Evolutionary conservation across 1,140 invertebrate species (phyloP).

Genomic region (Eueides isabella): DNA sequence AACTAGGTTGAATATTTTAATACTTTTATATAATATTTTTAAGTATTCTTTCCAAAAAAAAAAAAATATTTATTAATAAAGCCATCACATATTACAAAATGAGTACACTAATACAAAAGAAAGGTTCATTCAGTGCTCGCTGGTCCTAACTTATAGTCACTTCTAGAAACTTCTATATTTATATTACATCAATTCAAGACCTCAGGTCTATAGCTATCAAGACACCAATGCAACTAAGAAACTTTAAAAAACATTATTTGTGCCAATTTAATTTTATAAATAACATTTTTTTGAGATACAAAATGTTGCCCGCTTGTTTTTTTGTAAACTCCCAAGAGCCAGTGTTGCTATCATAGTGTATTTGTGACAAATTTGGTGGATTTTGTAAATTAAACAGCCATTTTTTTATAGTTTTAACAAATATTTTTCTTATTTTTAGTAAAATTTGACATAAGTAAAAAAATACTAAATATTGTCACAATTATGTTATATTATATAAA

Average conservation of each 20-base stretch:
- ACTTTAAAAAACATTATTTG: slow-evolving; percentile 14
- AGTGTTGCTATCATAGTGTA: too few species aligned
- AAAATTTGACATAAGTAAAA: too few species aligned
- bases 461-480: too few species aligned
- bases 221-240: slow-evolving; percentile 15
- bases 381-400: too few species aligned
- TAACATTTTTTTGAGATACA: background rate
- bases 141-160: slow-evolving; percentile 19
- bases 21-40: too few species aligned
- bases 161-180: slow-evolving; percentile 11
- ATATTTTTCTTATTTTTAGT: too few species aligned
- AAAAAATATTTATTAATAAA: background rate
- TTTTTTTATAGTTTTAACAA: too few species aligned
- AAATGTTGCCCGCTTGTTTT: background rate
- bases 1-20: too few species aligned
- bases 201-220: slow-evolving; percentile 7
- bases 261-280: slow-evolving; percentile 17
- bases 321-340: background rate
- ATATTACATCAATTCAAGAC: slow-evolving; percentile 27
- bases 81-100: background rate
- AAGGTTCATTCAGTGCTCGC: slow-evolving; percentile 14
- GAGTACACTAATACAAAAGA: slow-evolving; percentile 1
- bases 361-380: too few species aligned
- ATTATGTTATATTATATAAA: too few species aligned
- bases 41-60: too few species aligned